phyloP scores from a whole-genome alignment of 2,888 invertebrate species.

The Melinaea marsaeus region DNA sequence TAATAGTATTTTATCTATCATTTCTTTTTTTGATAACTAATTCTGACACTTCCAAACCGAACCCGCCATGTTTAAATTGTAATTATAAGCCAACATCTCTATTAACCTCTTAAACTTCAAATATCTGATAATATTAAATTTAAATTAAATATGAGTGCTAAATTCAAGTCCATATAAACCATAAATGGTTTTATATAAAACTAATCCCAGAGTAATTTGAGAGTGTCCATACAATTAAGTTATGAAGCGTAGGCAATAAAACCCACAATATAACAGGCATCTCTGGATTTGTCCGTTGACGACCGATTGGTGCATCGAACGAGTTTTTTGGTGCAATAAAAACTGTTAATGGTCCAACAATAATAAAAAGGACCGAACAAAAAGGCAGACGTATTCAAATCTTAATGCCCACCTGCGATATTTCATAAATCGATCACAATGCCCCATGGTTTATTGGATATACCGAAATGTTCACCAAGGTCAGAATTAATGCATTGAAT shows the following conservation, averaged over 20 bases:
- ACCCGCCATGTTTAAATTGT: constrained; percentile 25
- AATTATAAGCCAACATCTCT: constrained; percentile 28
- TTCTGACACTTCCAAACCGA: constrained; percentile 12
- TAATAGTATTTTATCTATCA: neutral
- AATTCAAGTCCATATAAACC: neutral
- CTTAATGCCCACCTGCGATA: constrained; percentile 48
- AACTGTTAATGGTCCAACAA: constrained; percentile 65
- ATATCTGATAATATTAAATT: constrained; percentile 25
- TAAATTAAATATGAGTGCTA: constrained; percentile 28
- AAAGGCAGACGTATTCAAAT: constrained; percentile 56
- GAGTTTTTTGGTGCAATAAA: constrained; percentile 57
- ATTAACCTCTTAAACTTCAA: constrained; percentile 23
- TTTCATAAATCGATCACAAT: constrained; percentile 48
- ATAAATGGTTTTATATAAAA: constrained; percentile 21
- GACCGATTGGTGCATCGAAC: constrained; percentile 64
- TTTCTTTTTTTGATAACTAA: constrained; percentile 1
- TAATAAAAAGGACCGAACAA: constrained; percentile 59
- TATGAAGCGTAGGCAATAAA: constrained; percentile 55
- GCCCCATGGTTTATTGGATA: constrained; percentile 41
- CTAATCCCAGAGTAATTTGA: constrained; percentile 42
- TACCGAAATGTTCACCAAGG: neutral
- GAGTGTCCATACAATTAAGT: constrained; percentile 43
- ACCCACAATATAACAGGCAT: constrained; percentile 52
- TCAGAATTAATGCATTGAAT: too few relatives aligned
- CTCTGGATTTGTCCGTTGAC: constrained; percentile 52